A percentile compares a stretch with the other conserved stretches of the same genome.
These are phyloP conservation scores for Danio rerio DNA, from an alignment of 2,113 vertebrate species.

Conservation along the genomic window DNA sequence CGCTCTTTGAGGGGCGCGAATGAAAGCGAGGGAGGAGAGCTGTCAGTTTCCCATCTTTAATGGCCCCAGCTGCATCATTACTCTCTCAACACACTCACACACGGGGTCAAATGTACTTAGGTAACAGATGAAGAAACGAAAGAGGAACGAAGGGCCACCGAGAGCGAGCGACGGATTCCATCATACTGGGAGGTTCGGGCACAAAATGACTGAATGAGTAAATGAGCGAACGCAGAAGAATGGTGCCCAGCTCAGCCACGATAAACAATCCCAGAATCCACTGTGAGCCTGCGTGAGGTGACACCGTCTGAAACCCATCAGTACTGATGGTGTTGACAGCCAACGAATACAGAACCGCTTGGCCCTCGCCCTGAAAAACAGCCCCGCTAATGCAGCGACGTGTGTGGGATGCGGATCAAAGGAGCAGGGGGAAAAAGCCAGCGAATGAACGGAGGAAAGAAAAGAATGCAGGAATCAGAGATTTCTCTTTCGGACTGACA, in stretches of 20 bases:
- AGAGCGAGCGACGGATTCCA: constrained; percentile 30
- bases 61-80: constrained; percentile 58
- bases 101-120: constrained; percentile 49
- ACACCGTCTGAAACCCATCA: constrained; percentile 52
- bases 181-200: constrained; percentile 54
- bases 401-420: constrained; percentile 55
- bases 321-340: constrained; percentile 48
- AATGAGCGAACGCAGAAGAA: constrained; percentile 54
- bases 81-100: constrained; percentile 46
- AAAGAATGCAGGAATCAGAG: constrained; percentile 22
- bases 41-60: constrained; percentile 61
- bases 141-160: constrained; percentile 36
- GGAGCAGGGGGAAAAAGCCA: background rate
- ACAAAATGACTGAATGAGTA: constrained; percentile 52
- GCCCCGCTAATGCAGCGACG: constrained; percentile 42
- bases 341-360: constrained; percentile 31
- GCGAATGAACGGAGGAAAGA: constrained; percentile 8
- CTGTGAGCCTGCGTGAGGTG: constrained; percentile 46
- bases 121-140: constrained; percentile 52
- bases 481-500: constrained; percentile 37
- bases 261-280: constrained; percentile 58
- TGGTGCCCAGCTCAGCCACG: constrained; percentile 42
- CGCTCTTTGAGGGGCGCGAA: constrained; percentile 47
- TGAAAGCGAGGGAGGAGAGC: constrained; percentile 46
- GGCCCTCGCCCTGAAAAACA: constrained; percentile 40